phyloP scores from a whole-genome alignment of 2,797 vertebrate species.

The Parambassis ranga region DNA sequence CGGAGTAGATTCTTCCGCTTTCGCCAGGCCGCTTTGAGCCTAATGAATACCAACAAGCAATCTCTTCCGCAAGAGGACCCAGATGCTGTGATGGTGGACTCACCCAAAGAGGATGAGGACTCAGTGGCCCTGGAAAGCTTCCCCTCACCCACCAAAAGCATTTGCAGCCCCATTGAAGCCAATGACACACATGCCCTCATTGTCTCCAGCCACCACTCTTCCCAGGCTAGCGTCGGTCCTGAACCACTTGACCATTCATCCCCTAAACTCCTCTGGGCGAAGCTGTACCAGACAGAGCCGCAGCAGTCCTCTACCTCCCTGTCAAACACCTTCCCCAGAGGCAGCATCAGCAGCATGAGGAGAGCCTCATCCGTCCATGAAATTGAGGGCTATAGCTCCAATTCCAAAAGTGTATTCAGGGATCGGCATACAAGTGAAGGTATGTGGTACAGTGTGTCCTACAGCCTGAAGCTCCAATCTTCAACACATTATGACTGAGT shows the following conservation, averaged over 20 bases:
- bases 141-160: constrained; percentile 92
- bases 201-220: constrained; percentile 88
- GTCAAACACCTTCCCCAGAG: constrained; percentile 89
- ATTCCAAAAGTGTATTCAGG: constrained; percentile 89
- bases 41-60: constrained; percentile 92
- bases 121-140: constrained; percentile 91
- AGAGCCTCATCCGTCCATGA: constrained; percentile 96
- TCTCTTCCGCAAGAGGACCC: constrained; percentile 97
- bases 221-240: constrained; percentile 87
- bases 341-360: constrained; percentile 91
- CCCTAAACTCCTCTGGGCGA: constrained; percentile 90
- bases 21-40: constrained; percentile 89
- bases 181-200: constrained; percentile 95
- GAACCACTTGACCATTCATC: constrained; percentile 93
- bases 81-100: constrained; percentile 91
- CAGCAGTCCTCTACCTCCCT: constrained; percentile 87
- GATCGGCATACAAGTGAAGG: constrained; percentile 93
- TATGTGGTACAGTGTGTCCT: constrained; percentile 61
- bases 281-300: constrained; percentile 87
- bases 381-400: constrained; percentile 90
- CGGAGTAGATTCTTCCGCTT: constrained; percentile 92
- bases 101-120: constrained; percentile 88
- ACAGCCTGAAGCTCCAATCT: background rate
- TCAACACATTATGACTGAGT: background rate
- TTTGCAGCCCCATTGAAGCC: constrained; percentile 90